A percentile compares a stretch with the other conserved stretches of the same genome.
Conservation (phyloP, 2,797 vertebrate genomes). For the Periophthalmus magnuspinnatus region DNA sequence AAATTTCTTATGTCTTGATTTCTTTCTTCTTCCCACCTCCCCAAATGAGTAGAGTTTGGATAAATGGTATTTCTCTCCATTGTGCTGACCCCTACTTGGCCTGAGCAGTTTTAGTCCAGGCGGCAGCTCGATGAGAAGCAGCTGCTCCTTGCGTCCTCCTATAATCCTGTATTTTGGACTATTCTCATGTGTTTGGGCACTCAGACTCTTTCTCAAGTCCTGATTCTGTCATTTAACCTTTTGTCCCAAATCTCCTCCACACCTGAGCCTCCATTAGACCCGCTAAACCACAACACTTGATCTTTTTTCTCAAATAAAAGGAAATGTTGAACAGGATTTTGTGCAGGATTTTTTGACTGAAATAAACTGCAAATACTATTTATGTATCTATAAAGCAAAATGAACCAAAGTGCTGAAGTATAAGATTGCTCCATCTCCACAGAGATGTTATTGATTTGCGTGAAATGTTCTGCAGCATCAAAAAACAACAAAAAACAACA, state of each 20-base stretch:
- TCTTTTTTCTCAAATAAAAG: not conserved
- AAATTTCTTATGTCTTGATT: not conserved
- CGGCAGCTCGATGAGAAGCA: not conserved
- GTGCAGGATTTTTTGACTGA: not conserved
- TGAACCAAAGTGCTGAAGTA: too few relatives aligned
- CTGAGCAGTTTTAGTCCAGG: not conserved
- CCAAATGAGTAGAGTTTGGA: not conserved
- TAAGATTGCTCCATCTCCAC: too few relatives aligned
- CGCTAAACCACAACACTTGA: not conserved
- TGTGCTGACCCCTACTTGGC: not conserved
- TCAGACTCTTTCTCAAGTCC: not conserved
- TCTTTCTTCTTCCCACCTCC: not conserved
- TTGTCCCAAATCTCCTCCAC: slow-evolving; percentile 3
- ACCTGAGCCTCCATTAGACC: slow-evolving; percentile 2
- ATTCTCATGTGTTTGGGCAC: not conserved
- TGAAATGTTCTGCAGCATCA: too few relatives aligned
- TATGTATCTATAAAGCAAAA: too few relatives aligned
- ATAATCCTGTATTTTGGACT: not conserved
- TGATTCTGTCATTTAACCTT: slow-evolving; percentile 7
- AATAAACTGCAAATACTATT: too few relatives aligned
- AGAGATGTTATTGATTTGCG: too few relatives aligned
- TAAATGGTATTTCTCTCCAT: not conserved
- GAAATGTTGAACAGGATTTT: not conserved
- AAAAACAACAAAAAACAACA: too few relatives aligned
- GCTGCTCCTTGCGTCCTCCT: not conserved